Percentiles rank a stretch among this genome's conserved stretches.
Conservation (phyloP, 2,888 invertebrate species). For the Thysanoteuthis rhombus region DNA sequence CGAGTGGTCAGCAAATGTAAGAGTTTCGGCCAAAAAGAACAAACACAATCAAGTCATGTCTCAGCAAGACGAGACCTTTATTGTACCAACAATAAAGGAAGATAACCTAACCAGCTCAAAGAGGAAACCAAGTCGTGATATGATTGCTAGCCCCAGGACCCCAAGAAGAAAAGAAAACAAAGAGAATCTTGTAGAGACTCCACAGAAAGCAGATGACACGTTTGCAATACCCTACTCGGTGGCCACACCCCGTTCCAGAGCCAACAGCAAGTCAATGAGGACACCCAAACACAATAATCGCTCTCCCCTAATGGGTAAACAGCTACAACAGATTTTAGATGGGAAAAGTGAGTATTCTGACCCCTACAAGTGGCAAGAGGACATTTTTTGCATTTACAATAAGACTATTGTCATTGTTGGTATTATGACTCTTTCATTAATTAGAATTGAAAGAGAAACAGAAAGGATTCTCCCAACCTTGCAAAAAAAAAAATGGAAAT, state of each 20-base stretch:
- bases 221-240: background rate
- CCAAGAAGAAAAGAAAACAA: slow-evolving; percentile 40
- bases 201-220: slow-evolving; percentile 39
- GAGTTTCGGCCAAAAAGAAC: background rate
- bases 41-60: background rate
- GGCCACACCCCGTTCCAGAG: slow-evolving; percentile 16
- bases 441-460: no score
- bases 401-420: no score
- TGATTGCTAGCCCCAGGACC: slow-evolving; percentile 59
- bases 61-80: background rate
- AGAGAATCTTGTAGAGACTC: slow-evolving; percentile 34
- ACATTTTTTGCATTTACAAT: no score
- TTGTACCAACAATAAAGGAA: background rate
- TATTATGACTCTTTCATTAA: no score
- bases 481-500: no score
- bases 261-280: slow-evolving; percentile 13
- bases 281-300: slow-evolving; percentile 41
- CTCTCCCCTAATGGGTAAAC: slow-evolving; percentile 55
- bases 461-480: no score
- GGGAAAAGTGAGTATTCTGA: slow-evolving; percentile 52
- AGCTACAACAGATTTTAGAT: slow-evolving; percentile 51
- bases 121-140: background rate
- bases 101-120: background rate
- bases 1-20: background rate
- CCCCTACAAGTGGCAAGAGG: background rate